These are phyloP conservation scores for Ochropacha duplaris DNA, from an alignment of 2,888 invertebrate species.

Conservation along the genomic window DNA sequence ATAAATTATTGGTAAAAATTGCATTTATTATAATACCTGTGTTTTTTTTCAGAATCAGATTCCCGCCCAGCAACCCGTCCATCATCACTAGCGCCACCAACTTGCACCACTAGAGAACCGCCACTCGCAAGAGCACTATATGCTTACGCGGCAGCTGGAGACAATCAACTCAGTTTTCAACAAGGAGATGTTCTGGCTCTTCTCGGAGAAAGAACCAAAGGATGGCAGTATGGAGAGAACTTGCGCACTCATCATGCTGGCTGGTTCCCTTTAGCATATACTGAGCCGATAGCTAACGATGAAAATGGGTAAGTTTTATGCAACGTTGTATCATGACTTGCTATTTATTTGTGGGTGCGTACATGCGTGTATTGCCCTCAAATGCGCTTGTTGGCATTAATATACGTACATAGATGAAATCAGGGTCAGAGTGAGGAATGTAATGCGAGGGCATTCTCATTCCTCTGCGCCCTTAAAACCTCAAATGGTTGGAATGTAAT, in stretches of 20 bases:
- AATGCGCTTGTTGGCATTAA: not conserved
- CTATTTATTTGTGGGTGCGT: not conserved
- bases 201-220: conserved; percentile 95
- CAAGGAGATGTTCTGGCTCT: conserved; percentile 95
- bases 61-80: conserved; percentile 80
- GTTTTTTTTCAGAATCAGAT: conserved; percentile 50
- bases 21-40: not conserved
- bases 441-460: not conserved
- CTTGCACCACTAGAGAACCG: conserved; percentile 84
- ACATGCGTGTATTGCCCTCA: not conserved
- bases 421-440: not conserved
- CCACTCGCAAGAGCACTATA: conserved; percentile 93
- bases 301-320: conserved; percentile 80
- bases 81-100: conserved; percentile 85
- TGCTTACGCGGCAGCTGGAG: conserved; percentile 93
- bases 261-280: conserved; percentile 98
- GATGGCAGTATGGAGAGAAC: conserved; percentile 99
- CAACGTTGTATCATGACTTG: not conserved
- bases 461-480: not conserved
- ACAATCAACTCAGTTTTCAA: conserved; percentile 95
- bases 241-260: conserved; percentile 94
- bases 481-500: not conserved
- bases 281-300: conserved; percentile 89
- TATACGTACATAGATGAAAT: not conserved
- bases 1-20: not conserved